Conservation (phyloP, 2,888 invertebrate genomes). For the Taenaris catops region DNA sequence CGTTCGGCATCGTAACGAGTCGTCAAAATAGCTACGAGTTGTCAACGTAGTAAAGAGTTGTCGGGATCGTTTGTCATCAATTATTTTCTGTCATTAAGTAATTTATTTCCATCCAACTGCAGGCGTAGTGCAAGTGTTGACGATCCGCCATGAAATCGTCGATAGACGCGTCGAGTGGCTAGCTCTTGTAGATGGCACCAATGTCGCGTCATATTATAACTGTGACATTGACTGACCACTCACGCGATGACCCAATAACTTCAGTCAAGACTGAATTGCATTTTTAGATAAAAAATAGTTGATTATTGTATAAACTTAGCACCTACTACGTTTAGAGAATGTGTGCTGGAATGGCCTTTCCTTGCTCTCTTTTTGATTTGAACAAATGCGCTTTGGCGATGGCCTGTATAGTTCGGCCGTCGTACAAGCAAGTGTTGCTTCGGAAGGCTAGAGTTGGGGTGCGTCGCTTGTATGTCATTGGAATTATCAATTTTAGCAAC, state of each 20-base stretch:
- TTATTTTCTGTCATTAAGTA: too few relatives aligned
- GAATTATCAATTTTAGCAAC: conserved; percentile 49
- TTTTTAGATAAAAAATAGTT: conserved; percentile 60
- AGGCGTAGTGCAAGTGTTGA: too few relatives aligned
- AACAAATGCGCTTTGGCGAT: conserved; percentile 39
- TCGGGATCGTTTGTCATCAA: too few relatives aligned
- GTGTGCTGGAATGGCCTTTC: conserved; percentile 41
- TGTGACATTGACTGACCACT: conserved; percentile 53
- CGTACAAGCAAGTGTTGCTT: conserved; percentile 50
- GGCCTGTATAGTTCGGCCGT: conserved; percentile 8
- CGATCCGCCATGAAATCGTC: too few relatives aligned
- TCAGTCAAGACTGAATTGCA: conserved; percentile 51
- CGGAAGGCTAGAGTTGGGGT: conserved; percentile 37
- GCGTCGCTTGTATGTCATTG: conserved; percentile 49
- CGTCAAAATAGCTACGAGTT: too few relatives aligned
- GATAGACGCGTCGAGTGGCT: conserved; percentile 1
- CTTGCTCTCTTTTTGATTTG: conserved; percentile 69
- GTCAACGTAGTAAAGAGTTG: too few relatives aligned
- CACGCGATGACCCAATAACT: conserved; percentile 24
- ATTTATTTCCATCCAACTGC: too few relatives aligned
- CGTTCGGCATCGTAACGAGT: too few relatives aligned
- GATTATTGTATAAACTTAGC: conserved; percentile 25
- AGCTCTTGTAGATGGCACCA: conserved; percentile 6
- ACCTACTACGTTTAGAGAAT: conserved; percentile 12
- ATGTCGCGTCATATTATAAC: conserved; percentile 35